These are phyloP conservation scores for Bubo bubo DNA, from an alignment of 2,113 vertebrate genomes.

Conservation along the genomic window DNA sequence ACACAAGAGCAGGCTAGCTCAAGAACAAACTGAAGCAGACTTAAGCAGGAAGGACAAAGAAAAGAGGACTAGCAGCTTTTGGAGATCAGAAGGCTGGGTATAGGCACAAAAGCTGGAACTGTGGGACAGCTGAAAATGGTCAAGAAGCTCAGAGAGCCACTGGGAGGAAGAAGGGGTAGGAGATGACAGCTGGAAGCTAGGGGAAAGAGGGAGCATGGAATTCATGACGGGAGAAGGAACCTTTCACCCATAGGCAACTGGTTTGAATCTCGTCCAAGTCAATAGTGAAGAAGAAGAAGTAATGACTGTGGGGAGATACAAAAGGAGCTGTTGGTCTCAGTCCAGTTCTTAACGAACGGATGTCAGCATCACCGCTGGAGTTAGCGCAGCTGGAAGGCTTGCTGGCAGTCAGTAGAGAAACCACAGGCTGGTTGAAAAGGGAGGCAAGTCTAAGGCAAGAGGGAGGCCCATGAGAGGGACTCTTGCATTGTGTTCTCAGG, in stretches of 20 bases:
- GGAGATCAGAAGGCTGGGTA: neutral
- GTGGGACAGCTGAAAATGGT: neutral
- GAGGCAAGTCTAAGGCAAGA: neutral
- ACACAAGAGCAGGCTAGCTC: neutral
- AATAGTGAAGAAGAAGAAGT: neutral
- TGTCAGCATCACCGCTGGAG: neutral
- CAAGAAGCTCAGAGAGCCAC: neutral
- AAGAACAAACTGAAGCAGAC: neutral
- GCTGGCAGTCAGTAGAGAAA: neutral
- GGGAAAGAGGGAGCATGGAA: neutral
- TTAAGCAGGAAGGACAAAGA: neutral
- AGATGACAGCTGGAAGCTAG: neutral
- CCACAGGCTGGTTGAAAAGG: neutral
- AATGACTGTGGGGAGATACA: neutral
- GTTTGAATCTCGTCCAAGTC: slow-evolving; percentile 19
- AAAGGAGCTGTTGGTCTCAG: slow-evolving; percentile 13
- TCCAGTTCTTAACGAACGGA: neutral
- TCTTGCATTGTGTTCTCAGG: neutral
- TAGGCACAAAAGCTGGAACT: neutral
- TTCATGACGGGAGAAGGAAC: neutral
- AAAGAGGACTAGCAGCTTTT: neutral
- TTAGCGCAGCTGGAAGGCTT: slow-evolving; percentile 14
- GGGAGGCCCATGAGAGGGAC: neutral
- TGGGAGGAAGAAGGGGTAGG: neutral
- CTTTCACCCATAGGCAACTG: slow-evolving; percentile 46